Base-by-base conservation (phyloP, 2,888 invertebrate species). In the Tiliacea aurago region DNA sequence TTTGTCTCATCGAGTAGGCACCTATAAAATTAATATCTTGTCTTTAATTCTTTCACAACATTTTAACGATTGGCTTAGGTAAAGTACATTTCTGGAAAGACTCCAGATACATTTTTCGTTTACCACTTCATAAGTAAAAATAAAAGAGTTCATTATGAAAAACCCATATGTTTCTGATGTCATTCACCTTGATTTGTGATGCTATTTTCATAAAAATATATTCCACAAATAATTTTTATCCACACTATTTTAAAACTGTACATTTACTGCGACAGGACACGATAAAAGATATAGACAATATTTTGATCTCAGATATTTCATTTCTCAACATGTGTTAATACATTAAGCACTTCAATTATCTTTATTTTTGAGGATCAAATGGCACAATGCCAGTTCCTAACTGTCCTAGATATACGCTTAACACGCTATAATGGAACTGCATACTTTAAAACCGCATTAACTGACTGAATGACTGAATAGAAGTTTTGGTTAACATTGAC, bases 111-210 rank as follows among this genome's bases (percentile, higher is more conserved):
- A 45, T 58, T 53, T 63, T 76, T 58, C n/a, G 15, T 43, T 65
- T 47, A 73, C 41, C 65, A 65, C 33, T 68, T 76, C 69, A 66
- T n/a, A 71, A 28, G 33, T 69, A 53, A 68, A 62, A 73, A 61
- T 65, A 73, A 78, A 65, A 70, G 33, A 59, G 37, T 61, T 37
- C 41, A 51, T 49, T 61, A 55, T 37, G 28, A 56, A 66, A 63
- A 62, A 64, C 56, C 51, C 62, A 66, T 63, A 78, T 73, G 33
- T 83, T 80, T 70, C 70, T 65, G 61, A 80, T 77, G 80, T 75
- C 73, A 71, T 80, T 84, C 80, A 85, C 74, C 80, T 80, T 77
- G 74, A 83, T 85, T 83, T 80, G 70, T 70, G 72, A 61, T 13
- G 55, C 59, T 71, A 68, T 76, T 73, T 82, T 61, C 28, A 41